Conservation (phyloP, 2,888 invertebrate species). For the Aphrophora alni region DNA sequence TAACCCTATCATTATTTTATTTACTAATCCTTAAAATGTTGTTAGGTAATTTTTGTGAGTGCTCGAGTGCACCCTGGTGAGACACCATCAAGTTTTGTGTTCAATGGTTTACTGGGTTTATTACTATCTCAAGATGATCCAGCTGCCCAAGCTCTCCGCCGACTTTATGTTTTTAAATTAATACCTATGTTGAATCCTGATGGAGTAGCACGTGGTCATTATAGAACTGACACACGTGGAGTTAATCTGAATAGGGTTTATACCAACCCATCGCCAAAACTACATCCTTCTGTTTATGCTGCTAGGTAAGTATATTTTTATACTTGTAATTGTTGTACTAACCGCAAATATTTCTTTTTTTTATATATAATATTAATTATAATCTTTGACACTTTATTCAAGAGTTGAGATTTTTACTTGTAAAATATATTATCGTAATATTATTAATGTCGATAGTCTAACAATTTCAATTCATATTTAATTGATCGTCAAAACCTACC, state of each 20-base stretch:
- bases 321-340: not conserved
- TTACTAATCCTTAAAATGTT: not conserved
- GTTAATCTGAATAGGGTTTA: slow-evolving; percentile 90
- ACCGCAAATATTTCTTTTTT: not conserved
- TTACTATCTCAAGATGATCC: slow-evolving; percentile 77
- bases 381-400: not conserved
- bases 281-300: slow-evolving; percentile 87
- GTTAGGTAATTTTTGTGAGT: slow-evolving; percentile 82
- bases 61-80: slow-evolving; percentile 93
- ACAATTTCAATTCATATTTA: too few species aligned
- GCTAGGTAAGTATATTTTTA: slow-evolving; percentile 63
- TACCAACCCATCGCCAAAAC: slow-evolving; percentile 72
- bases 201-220: slow-evolving; percentile 85
- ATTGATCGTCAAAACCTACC: too few species aligned
- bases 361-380: not conserved
- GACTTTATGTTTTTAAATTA: slow-evolving; percentile 84
- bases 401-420: not conserved
- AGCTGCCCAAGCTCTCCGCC: slow-evolving; percentile 74
- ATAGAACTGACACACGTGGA: slow-evolving; percentile 84
- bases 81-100: slow-evolving; percentile 88
- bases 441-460: too few species aligned
- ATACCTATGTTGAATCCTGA: slow-evolving; percentile 93
- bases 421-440: not conserved
- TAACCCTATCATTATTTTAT: too few species aligned
- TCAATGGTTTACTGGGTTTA: slow-evolving; percentile 86